A percentile compares a stretch with the other conserved stretches of the same genome.
phyloP scores from a whole-genome alignment of 2,888 invertebrate species.

The Drosophila peninsularis region DNA sequence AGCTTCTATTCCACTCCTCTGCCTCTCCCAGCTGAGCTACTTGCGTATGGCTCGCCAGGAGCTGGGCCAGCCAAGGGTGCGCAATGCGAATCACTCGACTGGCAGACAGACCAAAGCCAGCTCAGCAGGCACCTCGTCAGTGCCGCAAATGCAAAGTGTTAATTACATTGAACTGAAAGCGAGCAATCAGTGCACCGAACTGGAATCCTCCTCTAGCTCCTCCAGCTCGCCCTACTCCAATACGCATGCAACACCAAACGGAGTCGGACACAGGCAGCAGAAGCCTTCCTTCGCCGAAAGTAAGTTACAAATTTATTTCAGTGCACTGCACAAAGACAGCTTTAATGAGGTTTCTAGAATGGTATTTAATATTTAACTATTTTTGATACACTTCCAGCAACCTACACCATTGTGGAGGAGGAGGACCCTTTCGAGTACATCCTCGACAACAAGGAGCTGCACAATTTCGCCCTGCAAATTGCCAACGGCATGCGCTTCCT shows the following conservation, averaged over 20 bases:
- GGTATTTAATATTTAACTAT: too few relatives aligned
- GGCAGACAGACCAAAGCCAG: slow-evolving; percentile 16
- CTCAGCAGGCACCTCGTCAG: neutral
- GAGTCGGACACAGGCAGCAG: slow-evolving; percentile 14
- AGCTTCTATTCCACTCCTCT: neutral
- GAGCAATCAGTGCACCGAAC: slow-evolving; percentile 60
- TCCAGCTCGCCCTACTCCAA: neutral
- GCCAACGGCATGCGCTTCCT: slow-evolving; percentile 92
- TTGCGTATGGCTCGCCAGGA: slow-evolving; percentile 71
- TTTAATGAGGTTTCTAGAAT: too few relatives aligned
- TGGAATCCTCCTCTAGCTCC: slow-evolving; percentile 1
- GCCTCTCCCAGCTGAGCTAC: slow-evolving; percentile 55
- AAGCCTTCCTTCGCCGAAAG: slow-evolving; percentile 87
- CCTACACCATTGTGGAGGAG: slow-evolving; percentile 79
- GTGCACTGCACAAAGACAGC: too few relatives aligned
- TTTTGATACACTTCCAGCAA: slow-evolving; percentile 61
- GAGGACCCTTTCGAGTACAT: slow-evolving; percentile 82
- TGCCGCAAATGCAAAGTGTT: slow-evolving; percentile 45
- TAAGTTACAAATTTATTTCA: slow-evolving; percentile 82
- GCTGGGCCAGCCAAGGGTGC: slow-evolving; percentile 29
- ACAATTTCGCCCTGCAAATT: slow-evolving; percentile 91
- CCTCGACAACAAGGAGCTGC: slow-evolving; percentile 86
- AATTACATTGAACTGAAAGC: slow-evolving; percentile 83
- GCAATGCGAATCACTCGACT: slow-evolving; percentile 57
- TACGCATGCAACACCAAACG: neutral